Evolutionary conservation across 2,113 vertebrate genomes (phyloP).

Genomic region (Poecile atricapillus): DNA sequence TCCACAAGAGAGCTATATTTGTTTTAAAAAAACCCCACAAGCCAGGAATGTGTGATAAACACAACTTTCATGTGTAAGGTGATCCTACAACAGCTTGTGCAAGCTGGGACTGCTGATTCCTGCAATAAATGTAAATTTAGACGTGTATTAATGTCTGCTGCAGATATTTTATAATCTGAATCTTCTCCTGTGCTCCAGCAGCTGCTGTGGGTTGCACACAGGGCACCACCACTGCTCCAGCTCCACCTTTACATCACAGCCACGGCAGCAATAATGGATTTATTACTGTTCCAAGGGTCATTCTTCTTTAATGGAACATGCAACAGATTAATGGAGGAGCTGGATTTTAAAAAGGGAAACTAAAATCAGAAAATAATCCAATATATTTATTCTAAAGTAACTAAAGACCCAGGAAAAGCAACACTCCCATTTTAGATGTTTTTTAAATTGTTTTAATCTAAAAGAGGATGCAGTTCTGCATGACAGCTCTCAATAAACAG

Average conservation of each 20-base stretch:
- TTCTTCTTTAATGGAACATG: not conserved
- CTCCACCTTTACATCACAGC: not conserved
- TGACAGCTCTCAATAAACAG: not conserved
- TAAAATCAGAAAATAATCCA: not conserved
- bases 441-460: not conserved
- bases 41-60: not conserved
- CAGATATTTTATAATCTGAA: not conserved
- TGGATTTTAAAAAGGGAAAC: not conserved
- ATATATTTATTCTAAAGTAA: not conserved
- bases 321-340: not conserved
- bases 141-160: not conserved
- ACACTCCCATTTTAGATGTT: not conserved
- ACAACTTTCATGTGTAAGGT: not conserved
- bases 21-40: not conserved
- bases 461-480: not conserved
- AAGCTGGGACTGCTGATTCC: not conserved
- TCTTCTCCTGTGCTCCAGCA: not conserved
- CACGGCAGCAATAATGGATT: not conserved
- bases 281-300: not conserved
- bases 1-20: not conserved
- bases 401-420: not conserved
- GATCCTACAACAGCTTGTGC: not conserved
- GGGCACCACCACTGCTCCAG: not conserved
- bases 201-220: not conserved
- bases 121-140: not conserved